Percentiles rank a stretch among this genome's conserved stretches.
phyloP scores from a whole-genome alignment of 2,113 vertebrate genomes.

The Sclerurus mexicanus region DNA sequence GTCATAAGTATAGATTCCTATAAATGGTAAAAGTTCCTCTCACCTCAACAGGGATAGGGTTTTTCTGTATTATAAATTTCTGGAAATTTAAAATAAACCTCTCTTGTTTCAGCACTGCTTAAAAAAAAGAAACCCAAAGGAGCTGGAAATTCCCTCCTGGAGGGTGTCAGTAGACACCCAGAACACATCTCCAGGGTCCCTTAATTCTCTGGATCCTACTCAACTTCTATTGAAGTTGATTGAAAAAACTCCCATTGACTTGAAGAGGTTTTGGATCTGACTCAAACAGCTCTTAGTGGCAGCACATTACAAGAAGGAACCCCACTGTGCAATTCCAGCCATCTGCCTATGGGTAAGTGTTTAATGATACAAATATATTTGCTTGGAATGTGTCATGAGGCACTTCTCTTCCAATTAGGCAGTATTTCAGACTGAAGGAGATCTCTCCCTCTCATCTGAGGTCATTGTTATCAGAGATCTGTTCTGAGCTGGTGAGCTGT shows the following conservation, averaged over 20 bases:
- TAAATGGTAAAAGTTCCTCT: not conserved
- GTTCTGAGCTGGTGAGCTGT: not conserved
- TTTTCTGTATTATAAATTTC: not conserved
- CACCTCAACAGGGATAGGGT: not conserved
- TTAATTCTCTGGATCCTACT: conserved; percentile 4
- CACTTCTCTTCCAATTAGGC: not conserved
- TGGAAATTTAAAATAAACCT: not conserved
- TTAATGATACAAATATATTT: conserved; percentile 3
- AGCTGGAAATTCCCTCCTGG: not conserved
- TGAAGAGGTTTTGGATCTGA: conserved; percentile 16
- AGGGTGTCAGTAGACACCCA: not conserved
- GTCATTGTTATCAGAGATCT: not conserved
- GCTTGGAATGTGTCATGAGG: not conserved
- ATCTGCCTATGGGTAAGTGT: conserved; percentile 23
- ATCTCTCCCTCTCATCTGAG: not conserved
- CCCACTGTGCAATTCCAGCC: conserved; percentile 15
- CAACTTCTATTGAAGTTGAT: conserved; percentile 20
- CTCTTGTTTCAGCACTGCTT: not conserved
- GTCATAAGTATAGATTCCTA: not conserved
- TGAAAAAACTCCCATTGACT: conserved; percentile 31
- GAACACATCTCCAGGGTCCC: not conserved
- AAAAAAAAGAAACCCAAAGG: not conserved
- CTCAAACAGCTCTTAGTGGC: not conserved
- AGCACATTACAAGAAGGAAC: conserved; percentile 30
- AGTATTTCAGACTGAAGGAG: not conserved